Conservation (phyloP, 2,888 invertebrate genomes). For the Plemyria rubiginata region DNA sequence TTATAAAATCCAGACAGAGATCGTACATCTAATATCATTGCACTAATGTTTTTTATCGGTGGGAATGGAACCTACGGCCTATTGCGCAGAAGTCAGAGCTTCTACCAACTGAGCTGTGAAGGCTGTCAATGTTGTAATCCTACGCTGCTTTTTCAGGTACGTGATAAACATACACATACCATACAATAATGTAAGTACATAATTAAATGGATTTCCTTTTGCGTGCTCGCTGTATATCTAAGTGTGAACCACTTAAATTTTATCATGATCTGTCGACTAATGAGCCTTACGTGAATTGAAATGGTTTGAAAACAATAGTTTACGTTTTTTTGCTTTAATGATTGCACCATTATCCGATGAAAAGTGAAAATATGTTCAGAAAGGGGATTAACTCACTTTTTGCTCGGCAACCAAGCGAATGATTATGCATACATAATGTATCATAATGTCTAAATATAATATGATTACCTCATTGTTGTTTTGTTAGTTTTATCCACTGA, state of each 20-base stretch:
- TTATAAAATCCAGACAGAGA: too few relatives aligned
- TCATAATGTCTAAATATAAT: not conserved
- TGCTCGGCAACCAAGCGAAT: not conserved
- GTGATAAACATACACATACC: too few relatives aligned
- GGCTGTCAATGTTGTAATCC: too few relatives aligned
- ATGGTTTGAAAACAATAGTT: conserved; percentile 13
- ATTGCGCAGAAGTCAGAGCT: too few relatives aligned
- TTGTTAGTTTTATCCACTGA: too few relatives aligned
- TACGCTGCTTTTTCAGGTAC: too few relatives aligned
- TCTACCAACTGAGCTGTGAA: too few relatives aligned
- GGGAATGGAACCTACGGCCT: too few relatives aligned
- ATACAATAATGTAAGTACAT: too few relatives aligned
- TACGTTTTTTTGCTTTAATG: conserved; percentile 8
- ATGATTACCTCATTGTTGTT: too few relatives aligned
- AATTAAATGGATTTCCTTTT: conserved; percentile 5
- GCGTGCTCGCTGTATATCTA: conserved; percentile 4
- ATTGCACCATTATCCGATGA: conserved; percentile 11
- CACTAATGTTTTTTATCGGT: too few relatives aligned
- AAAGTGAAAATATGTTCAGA: conserved; percentile 10
- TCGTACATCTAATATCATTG: too few relatives aligned
- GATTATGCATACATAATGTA: not conserved
- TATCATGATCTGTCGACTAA: conserved; percentile 12
- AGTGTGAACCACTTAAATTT: conserved; percentile 14
- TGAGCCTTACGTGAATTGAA: conserved; percentile 6
- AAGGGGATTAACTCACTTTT: not conserved